phyloP scores from a whole-genome alignment of 2,888 invertebrate species.

The Plebejus argus region DNA sequence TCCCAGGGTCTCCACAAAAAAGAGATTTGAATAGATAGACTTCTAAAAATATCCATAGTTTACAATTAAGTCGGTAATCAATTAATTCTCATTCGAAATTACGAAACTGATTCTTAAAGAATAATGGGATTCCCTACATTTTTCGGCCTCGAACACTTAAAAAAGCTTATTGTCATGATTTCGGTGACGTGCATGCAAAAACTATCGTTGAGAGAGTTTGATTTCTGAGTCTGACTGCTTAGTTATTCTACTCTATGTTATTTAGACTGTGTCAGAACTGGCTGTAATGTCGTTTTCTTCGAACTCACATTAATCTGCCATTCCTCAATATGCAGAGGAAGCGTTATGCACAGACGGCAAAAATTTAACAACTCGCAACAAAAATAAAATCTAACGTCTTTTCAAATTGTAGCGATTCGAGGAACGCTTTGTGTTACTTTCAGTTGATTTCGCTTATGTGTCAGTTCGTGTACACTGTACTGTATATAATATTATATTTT shows the following conservation, averaged over 20 bases:
- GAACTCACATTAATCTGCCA: constrained; percentile 77
- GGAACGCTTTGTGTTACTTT: constrained; percentile 5
- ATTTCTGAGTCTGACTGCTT: too few species aligned
- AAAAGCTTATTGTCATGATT: too few species aligned
- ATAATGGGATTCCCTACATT: too few species aligned
- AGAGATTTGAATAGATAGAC: too few species aligned
- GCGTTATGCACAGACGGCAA: constrained; percentile 58
- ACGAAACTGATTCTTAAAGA: too few species aligned
- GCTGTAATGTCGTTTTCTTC: constrained; percentile 74
- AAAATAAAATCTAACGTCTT: constrained; percentile 32
- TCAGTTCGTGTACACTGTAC: background rate
- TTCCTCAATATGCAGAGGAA: constrained; percentile 75
- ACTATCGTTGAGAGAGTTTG: too few species aligned
- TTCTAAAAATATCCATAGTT: too few species aligned
- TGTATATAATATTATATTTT: too few species aligned
- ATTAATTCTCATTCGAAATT: too few species aligned
- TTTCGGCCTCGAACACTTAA: too few species aligned
- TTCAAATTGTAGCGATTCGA: constrained; percentile 35
- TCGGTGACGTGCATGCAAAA: too few species aligned
- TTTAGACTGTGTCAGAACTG: background rate
- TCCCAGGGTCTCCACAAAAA: background rate
- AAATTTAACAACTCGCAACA: constrained; percentile 52
- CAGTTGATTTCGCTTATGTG: background rate
- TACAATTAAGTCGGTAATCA: too few species aligned
- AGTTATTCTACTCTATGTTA: background rate